These are phyloP conservation scores for Ceratina japonica DNA, from an alignment of 1,140 invertebrate species.

Conservation along the genomic window DNA sequence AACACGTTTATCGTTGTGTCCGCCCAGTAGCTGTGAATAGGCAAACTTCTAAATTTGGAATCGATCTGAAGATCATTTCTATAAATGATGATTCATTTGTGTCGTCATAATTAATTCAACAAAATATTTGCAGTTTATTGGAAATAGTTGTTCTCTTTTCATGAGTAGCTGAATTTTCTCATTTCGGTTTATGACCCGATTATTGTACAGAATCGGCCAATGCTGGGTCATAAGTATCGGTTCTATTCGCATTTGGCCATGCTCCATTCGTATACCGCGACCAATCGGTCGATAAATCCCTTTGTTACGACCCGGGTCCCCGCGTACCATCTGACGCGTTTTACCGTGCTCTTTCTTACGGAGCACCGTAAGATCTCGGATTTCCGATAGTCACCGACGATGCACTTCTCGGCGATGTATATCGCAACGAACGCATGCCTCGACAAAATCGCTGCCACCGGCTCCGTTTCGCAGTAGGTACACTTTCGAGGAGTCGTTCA, in stretches of 20 bases:
- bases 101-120: no score
- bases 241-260: neutral
- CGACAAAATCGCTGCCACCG: neutral
- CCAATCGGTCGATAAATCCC: slow-evolving; percentile 11
- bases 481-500: neutral
- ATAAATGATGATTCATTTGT: no score
- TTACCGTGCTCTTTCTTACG: neutral
- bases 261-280: neutral
- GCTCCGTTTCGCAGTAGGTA: neutral
- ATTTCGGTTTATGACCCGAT: neutral
- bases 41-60: neutral
- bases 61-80: neutral
- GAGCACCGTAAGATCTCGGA: neutral
- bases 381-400: slow-evolving; percentile 3
- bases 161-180: neutral
- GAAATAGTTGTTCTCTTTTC: no score
- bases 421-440: neutral
- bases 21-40: neutral
- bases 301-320: slow-evolving; percentile 20
- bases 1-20: neutral
- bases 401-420: neutral
- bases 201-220: neutral
- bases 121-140: no score
- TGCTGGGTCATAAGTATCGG: neutral
- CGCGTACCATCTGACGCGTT: slow-evolving; percentile 13